Evolutionary conservation across 2,888 invertebrate species (phyloP), one percentile per base, ranked within the genome.

Genomic region (Epinotia nisella): DNA sequence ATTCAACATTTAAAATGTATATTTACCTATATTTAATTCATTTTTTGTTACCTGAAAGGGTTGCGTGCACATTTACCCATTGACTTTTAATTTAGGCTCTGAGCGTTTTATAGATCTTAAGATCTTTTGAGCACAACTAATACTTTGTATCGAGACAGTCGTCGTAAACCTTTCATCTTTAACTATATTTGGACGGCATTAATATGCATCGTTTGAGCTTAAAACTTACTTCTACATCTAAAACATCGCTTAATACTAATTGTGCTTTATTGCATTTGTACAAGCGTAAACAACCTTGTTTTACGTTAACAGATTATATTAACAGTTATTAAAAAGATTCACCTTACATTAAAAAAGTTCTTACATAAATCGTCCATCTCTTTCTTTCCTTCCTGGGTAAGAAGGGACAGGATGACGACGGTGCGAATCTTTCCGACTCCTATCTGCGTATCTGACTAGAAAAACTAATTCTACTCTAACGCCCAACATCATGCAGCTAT

Each of bases 231-330:
- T 13, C 41, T 69, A 55, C 35, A 10, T 9, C 60, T 61, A 60
- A 58, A 19, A 7, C 35, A 49, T 19, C 17, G 45, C 21, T 7
- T 68, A 49, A 62, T 29, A 62, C 56, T 51, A 56, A 5, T 21
- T 70, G 71, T 74, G 61, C 67, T 64, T 64, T 74, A 73, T 68
- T 73, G 64, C 68, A 58, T 64, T 69, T 65, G 21, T 64, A 73
- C 69, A 73, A 73, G 68, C 64, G 59, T 59, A 64, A 53, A 73
- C 73, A 73, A 68, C 56, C 68, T 15, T 49, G 39, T 68, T 73
- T 64, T 17, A 58, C 49, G 11, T 58, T 58, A 69, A 69, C 62
- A 62, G 13, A 60, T 61, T 35, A 61, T 55, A 67, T 61, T 67
- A 72, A 61, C 60, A 61, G 35, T 29, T n/a, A 49, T 51, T 49